Evolutionary conservation across 92 coral and sea anemone genomes (phyloP), one percentile per base, ranked within the genome.

Genomic region (Pocillopora grandis): DNA sequence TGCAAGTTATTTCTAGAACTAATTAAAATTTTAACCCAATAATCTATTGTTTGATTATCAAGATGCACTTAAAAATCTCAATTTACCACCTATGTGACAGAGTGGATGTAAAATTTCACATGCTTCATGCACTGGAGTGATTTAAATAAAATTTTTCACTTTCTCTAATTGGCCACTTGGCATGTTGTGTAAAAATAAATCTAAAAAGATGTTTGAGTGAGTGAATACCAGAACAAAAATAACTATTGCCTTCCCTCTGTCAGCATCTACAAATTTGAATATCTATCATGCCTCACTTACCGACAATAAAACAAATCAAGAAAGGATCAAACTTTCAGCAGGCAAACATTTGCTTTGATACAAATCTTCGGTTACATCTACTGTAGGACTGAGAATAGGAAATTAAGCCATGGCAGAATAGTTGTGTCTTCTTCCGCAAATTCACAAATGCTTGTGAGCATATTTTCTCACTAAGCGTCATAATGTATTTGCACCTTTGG

Each of bases 241-340:
- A 11, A 36, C 19, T 31, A 0, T 33, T 7, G 18, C 7, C 21
- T 76, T 16, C 14, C 27, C 17, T 59, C 31, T 21, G 58, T 52
- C 59, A 63, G 23, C 56, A 76, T 17, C 17, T 15, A 27, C 5
- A 9, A 23, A 62, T 78, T 66, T 78, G 72, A 49, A 11, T 13
- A n/a, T 66, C 58, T 37, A 56, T 17, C 20, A 70, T 69, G 72
- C 62, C 58, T 80, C 59, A 80, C 76, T 80, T 71, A 70, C 85
- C 77, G n/a, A 81, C 66, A 17, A 58, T n/a, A 58, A 36, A 81
- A 65, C n/a, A 48, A 0, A 12, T 31, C 71, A 57, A 33, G 71
- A 33, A 60, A 66, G 12, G 83, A 37, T 81, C 63, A 71, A 35
- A 15, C 66, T 71, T 71, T 75, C 74, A 33, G 70, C 71, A 21